phyloP scores from a whole-genome alignment of 2,113 vertebrate genomes.

The Sisor rabdophorus region DNA sequence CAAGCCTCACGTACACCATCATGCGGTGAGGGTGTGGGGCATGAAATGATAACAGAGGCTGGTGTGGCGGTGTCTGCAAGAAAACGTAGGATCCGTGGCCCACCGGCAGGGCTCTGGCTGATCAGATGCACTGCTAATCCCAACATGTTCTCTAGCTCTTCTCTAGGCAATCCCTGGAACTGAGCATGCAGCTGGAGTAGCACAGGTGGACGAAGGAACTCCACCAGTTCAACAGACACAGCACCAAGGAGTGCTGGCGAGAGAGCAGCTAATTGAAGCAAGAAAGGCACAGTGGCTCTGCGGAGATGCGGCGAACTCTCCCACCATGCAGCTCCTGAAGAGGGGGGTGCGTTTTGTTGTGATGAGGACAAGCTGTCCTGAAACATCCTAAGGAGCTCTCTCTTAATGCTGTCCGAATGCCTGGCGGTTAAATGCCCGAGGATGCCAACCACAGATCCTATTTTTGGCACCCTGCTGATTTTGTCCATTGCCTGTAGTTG shows the following conservation, averaged over 20 bases:
- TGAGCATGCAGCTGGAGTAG: conserved; percentile 86
- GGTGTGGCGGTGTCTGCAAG: conserved; percentile 86
- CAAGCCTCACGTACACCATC: conserved; percentile 86
- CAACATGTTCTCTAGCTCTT: conserved; percentile 85
- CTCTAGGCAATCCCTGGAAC: conserved; percentile 74
- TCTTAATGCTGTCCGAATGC: conserved; percentile 86
- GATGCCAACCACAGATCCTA: conserved; percentile 90
- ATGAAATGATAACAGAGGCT: conserved; percentile 82
- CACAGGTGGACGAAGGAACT: conserved; percentile 77
- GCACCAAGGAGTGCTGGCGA: conserved; percentile 82
- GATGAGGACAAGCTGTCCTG: conserved; percentile 79
- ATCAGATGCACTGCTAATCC: conserved; percentile 83
- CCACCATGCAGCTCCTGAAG: conserved; percentile 59
- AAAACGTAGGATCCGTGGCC: conserved; percentile 80
- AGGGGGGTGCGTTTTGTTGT: conserved; percentile 60
- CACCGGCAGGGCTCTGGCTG: conserved; percentile 84
- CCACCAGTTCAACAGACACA: conserved; percentile 82
- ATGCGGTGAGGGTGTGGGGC: conserved; percentile 73
- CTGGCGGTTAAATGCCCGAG: conserved; percentile 84
- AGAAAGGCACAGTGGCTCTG: conserved; percentile 81
- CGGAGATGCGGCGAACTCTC: conserved; percentile 75
- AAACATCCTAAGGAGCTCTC: conserved; percentile 88
- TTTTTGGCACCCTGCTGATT: conserved; percentile 83
- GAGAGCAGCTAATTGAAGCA: conserved; percentile 86
- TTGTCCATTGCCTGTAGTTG: conserved; percentile 62